Percentiles rank a stretch among this genome's conserved stretches.
Evolutionary conservation across 2,113 vertebrate genomes (phyloP).

Genomic region (Anolis sagrei): DNA sequence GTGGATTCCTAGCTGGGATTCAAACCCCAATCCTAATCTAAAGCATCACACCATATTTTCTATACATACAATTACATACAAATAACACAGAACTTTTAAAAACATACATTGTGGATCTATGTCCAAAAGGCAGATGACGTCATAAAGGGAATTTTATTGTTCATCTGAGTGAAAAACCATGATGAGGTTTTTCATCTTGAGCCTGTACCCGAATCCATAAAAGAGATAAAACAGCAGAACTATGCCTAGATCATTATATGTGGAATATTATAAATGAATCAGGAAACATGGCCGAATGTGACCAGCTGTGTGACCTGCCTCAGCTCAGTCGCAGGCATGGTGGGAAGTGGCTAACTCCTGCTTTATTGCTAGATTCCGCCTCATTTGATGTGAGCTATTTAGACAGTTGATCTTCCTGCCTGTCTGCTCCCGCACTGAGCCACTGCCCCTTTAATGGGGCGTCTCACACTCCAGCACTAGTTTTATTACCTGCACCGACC

Average conservation of each 20-base stretch:
- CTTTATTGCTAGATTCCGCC: background rate
- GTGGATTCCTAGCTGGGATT: too few relatives aligned
- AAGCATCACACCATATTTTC: too few relatives aligned
- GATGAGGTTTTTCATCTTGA: background rate
- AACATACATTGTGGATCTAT: background rate
- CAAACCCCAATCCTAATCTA: too few relatives aligned
- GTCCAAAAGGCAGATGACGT: background rate
- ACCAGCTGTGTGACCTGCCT: conserved; percentile 13
- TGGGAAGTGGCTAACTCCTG: background rate
- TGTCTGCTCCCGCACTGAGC: background rate
- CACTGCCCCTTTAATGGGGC: background rate
- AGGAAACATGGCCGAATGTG: background rate
- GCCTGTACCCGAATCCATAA: background rate
- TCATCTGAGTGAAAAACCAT: background rate
- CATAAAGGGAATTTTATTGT: background rate
- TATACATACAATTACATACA: background rate
- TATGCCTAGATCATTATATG: background rate
- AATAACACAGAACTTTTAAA: background rate
- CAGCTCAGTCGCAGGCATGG: background rate
- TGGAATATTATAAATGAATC: conserved; percentile 2
- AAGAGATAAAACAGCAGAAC: background rate
- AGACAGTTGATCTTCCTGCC: background rate
- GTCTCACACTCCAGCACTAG: background rate
- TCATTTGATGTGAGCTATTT: conserved; percentile 13
- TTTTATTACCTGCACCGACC: conserved; percentile 3